These are phyloP conservation scores for Fistularia commersonii DNA, from an alignment of 2,797 vertebrate species.

Conservation along the genomic window DNA sequence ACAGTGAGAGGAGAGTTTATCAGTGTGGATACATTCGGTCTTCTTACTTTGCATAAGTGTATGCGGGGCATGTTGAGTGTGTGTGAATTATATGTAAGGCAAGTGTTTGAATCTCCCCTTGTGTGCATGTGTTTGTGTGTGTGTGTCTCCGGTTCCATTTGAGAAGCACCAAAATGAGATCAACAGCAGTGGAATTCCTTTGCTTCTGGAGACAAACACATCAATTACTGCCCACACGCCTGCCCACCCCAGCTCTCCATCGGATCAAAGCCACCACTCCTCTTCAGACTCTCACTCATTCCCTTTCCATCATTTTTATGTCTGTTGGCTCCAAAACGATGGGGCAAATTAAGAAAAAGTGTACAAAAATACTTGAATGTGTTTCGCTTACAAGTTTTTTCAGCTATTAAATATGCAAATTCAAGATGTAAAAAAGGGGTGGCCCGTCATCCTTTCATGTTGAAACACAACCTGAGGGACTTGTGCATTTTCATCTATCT, in stretches of 20 bases:
- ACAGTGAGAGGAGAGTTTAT: neutral
- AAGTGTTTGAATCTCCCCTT: slow-evolving; percentile 24
- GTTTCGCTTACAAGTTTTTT: no score
- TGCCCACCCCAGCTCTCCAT: slow-evolving; percentile 22
- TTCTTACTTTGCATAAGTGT: slow-evolving; percentile 2
- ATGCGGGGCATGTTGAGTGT: neutral
- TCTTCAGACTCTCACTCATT: slow-evolving; percentile 6
- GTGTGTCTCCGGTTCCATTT: slow-evolving; percentile 16
- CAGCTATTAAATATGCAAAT: no score
- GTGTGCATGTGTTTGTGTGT: neutral
- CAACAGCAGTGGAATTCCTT: slow-evolving; percentile 35
- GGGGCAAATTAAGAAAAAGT: slow-evolving; percentile 39
- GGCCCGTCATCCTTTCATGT: no score
- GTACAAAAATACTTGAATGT: slow-evolving; percentile 14
- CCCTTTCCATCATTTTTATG: slow-evolving; percentile 7
- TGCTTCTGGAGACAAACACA: slow-evolving; percentile 36
- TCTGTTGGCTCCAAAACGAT: slow-evolving; percentile 6
- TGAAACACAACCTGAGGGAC: no score
- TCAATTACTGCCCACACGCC: slow-evolving; percentile 32
- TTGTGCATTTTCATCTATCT: no score
- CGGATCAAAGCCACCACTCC: slow-evolving; percentile 17
- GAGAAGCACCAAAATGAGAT: slow-evolving; percentile 45
- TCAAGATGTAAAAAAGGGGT: no score
- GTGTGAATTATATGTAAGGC: slow-evolving; percentile 17
- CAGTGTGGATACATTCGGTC: slow-evolving; percentile 13